Evolutionary conservation across 2,888 invertebrate species (phyloP).

Genomic region (Spodoptera exigua): DNA sequence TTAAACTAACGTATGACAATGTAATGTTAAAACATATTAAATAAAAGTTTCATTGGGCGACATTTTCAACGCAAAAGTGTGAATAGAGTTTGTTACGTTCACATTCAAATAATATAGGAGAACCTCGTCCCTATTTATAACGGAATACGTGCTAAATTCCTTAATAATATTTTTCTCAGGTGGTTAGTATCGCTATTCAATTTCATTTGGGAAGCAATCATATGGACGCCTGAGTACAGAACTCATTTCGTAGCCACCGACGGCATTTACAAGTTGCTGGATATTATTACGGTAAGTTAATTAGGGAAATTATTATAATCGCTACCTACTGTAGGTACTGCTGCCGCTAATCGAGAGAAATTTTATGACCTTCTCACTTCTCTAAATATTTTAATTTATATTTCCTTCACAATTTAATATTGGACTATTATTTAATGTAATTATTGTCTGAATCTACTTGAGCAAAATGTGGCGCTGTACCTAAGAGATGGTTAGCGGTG

Average conservation of each 20-base stretch:
- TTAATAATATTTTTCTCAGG: conserved; percentile 58
- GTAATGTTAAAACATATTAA: no score
- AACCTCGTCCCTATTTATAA: no score
- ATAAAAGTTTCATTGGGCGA: no score
- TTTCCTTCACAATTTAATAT: not conserved
- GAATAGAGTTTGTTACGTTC: no score
- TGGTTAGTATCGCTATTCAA: conserved; percentile 79
- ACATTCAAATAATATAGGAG: no score
- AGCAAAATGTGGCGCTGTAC: no score
- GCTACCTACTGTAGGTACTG: not conserved
- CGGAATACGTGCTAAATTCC: no score
- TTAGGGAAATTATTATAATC: conserved; percentile 15
- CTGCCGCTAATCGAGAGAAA: not conserved
- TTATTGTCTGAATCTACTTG: no score
- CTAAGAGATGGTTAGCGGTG: no score
- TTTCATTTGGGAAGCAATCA: conserved; percentile 80
- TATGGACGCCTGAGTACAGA: conserved; percentile 76
- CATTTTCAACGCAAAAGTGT: no score
- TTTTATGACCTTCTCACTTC: conserved; percentile 6
- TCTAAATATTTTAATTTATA: not conserved
- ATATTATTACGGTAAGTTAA: conserved; percentile 75
- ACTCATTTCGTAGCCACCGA: conserved; percentile 70
- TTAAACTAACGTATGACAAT: no score
- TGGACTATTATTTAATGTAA: no score
- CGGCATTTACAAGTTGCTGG: conserved; percentile 80